Percentiles rank a stretch among this genome's conserved stretches.
These are phyloP conservation scores for Mesoligia furuncula DNA, from an alignment of 2,888 invertebrate species.

Conservation along the genomic window DNA sequence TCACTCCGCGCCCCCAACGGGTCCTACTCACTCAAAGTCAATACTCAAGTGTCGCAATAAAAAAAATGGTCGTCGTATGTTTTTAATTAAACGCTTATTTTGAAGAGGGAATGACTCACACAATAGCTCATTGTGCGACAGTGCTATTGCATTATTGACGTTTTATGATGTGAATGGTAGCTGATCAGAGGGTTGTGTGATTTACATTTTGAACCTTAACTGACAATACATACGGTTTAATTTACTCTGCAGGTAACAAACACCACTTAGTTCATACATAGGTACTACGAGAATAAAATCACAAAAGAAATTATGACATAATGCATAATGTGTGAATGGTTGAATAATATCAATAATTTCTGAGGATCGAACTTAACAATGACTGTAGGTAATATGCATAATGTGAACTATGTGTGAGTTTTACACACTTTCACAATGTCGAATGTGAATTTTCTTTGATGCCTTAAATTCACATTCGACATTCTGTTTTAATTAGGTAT, in stretches of 20 bases:
- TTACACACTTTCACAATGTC: constrained; percentile 9
- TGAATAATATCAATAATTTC: constrained; percentile 65
- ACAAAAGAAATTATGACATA: constrained; percentile 71
- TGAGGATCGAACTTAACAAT: constrained; percentile 52
- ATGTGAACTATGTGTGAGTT: constrained; percentile 6
- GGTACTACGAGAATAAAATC: constrained; percentile 57
- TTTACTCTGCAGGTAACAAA: constrained; percentile 2
- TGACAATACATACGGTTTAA: background rate
- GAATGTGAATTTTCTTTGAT: too few species aligned
- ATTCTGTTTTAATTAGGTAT: background rate
- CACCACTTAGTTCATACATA: constrained; percentile 56
- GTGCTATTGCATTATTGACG: constrained; percentile 74
- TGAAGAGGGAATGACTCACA: constrained; percentile 74
- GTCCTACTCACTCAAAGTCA: constrained; percentile 64
- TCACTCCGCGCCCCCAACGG: constrained; percentile 67
- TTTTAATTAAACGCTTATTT: constrained; percentile 81
- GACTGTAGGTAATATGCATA: constrained; percentile 24
- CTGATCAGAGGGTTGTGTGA: constrained; percentile 44
- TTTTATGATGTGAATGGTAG: constrained; percentile 71
- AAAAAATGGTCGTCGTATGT: constrained; percentile 71
- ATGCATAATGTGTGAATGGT: constrained; percentile 63
- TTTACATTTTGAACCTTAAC: constrained; percentile 47
- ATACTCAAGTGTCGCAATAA: constrained; percentile 67
- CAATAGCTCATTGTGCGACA: constrained; percentile 79
- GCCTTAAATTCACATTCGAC: background rate